Percentiles rank a stretch among this genome's conserved stretches.
These are phyloP conservation scores for Tetraodon nigroviridis DNA, from an alignment of 2,113 vertebrate species.

Conservation along the genomic window DNA sequence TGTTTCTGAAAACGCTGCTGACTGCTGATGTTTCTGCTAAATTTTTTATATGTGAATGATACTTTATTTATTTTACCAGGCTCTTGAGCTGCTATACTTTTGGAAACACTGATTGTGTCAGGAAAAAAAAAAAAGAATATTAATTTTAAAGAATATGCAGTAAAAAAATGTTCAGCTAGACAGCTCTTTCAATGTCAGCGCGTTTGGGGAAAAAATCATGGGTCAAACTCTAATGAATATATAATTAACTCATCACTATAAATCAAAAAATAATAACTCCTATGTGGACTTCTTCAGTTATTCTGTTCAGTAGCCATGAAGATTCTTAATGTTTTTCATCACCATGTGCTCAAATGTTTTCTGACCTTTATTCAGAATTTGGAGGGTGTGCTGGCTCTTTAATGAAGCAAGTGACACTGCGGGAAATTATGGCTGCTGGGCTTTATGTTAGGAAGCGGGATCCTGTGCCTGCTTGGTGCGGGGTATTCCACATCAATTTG, in stretches of 20 bases:
- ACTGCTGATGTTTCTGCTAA: conserved; percentile 13
- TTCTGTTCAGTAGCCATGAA: conserved; percentile 7
- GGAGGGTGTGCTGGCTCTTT: not conserved
- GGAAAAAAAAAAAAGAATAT: not conserved
- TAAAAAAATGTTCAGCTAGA: conserved; percentile 3
- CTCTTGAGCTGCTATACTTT: not conserved
- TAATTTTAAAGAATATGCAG: not conserved
- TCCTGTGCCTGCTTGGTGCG: not conserved
- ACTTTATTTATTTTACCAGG: not conserved
- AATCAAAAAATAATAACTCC: conserved; percentile 11
- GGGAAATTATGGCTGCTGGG: not conserved
- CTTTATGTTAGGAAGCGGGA: not conserved
- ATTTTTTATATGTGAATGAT: conserved; percentile 15
- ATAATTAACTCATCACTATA: conserved; percentile 20
- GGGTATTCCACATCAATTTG: not conserved
- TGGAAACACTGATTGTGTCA: not conserved
- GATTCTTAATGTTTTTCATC: conserved; percentile 6
- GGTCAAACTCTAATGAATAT: conserved; percentile 5
- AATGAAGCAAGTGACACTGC: not conserved
- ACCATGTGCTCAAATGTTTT: conserved; percentile 1
- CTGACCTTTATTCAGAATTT: conserved; percentile 4
- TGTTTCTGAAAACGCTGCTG: conserved; percentile 1
- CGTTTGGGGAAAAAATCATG: conserved; percentile 8
- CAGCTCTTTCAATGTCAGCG: conserved; percentile 20
- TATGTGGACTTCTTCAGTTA: not conserved